Base-by-base conservation (phyloP, 2,113 vertebrate genomes). In the Fulmarus glacialis region DNA sequence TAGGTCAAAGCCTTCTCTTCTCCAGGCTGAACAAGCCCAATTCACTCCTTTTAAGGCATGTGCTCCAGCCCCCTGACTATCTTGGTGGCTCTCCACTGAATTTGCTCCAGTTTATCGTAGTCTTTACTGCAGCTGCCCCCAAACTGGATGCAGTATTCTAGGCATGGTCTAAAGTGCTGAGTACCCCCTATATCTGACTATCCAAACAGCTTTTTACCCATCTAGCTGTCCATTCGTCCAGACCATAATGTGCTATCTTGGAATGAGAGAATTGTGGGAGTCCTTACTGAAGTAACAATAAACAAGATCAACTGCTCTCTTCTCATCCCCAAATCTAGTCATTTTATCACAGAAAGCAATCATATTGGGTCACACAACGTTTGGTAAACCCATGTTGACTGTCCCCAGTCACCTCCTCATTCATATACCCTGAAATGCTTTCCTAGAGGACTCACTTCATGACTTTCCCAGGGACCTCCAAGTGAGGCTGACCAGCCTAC, bases 301-400 rank as follows among this genome's bases (percentile, higher is more conserved):
- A 89, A 43, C 8, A 58, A 23, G 7, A 2, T 4, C 43, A 34
- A 22, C 9, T 66, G 40, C 63, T 59, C 27, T 73, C 5, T 56
- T n/a, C 0, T 77, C 20, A 86, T 43, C 17, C n/a, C 68, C 38
- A 52, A 32, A 67, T 40, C 22, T 18, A 66, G 36, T 21, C 0
- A 0, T 80, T 80, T 43, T n/a, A 50, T 34, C 43, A 60, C 26
- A 83, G 66, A 82, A 52, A 66, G n/a, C 34, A 59, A 87, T 52
- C 5, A 22, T 11, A 48, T 0, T 50, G 24, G 15, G 52, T 48
- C 64, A 82, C 27, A 36, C 21, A 78, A 56, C 0, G 0, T 55
- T 63, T 67, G 32, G 14, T 30, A 90, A 81, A 20, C 5, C 29
- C 32, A n/a, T 0, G 0, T 4, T 68, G 47, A 48, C 62, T 42